Conservation (phyloP, 1,140 invertebrate species). For the Tenebrio molitor region DNA sequence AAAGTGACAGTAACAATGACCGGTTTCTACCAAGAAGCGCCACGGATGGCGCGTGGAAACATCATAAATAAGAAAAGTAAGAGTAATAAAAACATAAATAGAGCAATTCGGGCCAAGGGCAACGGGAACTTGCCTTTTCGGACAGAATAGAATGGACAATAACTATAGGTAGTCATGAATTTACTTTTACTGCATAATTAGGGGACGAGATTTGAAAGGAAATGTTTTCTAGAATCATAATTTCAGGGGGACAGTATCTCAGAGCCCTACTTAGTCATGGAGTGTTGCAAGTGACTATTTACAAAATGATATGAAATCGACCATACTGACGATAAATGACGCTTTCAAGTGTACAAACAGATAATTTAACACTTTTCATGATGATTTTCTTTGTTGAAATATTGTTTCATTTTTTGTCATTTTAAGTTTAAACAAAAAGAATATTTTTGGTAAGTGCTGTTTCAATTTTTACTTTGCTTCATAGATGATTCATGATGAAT, state of each 20-base stretch:
- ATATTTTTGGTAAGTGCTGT: too few species aligned
- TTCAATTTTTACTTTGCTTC: too few species aligned
- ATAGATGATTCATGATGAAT: too few species aligned
- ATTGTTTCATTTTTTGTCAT: too few species aligned
- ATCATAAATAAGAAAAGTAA: conserved; percentile 24
- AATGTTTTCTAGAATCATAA: conserved; percentile 27
- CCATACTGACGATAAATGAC: too few species aligned
- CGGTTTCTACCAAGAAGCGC: background rate
- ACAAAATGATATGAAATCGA: too few species aligned
- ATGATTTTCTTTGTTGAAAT: too few species aligned
- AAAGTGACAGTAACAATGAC: conserved; percentile 14
- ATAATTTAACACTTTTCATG: too few species aligned
- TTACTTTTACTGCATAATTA: conserved; percentile 33
- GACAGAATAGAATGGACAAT: conserved; percentile 2
- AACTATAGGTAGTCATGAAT: conserved; percentile 15
- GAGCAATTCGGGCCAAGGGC: conserved; percentile 29
- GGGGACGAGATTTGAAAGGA: background rate
- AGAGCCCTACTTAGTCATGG: too few species aligned
- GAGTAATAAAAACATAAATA: conserved; percentile 31
- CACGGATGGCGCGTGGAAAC: conserved; percentile 1
- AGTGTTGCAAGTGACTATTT: too few species aligned
- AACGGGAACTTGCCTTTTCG: conserved; percentile 11
- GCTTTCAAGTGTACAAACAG: too few species aligned
- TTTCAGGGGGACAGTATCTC: background rate
- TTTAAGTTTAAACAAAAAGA: too few species aligned